phyloP scores from a whole-genome alignment of 1,140 invertebrate genomes.

The Drosophila sp. region DNA sequence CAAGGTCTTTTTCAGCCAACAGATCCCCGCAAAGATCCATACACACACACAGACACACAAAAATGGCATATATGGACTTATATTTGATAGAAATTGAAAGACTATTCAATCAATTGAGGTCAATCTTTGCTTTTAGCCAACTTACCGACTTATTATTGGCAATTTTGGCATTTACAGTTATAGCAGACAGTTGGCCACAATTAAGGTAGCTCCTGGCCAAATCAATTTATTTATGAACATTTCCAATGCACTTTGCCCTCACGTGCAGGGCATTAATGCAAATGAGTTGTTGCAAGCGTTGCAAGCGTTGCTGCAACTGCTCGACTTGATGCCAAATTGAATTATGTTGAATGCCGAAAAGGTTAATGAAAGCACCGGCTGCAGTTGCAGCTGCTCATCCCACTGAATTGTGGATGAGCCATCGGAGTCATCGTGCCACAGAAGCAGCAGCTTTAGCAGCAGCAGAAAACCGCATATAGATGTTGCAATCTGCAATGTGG shows the following conservation, averaged over 20 bases:
- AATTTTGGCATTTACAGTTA: conserved; percentile 10
- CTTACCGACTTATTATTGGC: not conserved
- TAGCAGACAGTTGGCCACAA: conserved; percentile 55
- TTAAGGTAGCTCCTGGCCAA: conserved; percentile 50
- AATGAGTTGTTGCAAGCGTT: conserved; percentile 50
- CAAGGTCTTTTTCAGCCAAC: not conserved
- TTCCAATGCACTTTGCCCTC: conserved; percentile 26
- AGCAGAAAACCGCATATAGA: conserved; percentile 37
- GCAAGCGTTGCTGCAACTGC: conserved; percentile 35
- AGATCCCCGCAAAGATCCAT: conserved; percentile 2
- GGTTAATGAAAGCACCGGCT: conserved; percentile 68
- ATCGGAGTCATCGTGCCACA: conserved; percentile 2
- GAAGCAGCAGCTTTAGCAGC: not conserved
- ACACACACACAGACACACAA: too few species aligned
- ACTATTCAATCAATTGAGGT: not conserved
- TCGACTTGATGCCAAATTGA: conserved; percentile 76
- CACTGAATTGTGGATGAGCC: conserved; percentile 24
- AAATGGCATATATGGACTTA: not conserved
- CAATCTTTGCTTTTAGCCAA: conserved; percentile 23
- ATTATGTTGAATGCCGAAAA: conserved; percentile 77
- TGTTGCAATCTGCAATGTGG: conserved; percentile 38
- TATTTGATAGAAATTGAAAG: not conserved
- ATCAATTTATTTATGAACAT: conserved; percentile 75
- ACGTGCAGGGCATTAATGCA: conserved; percentile 68
- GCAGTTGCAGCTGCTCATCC: conserved; percentile 3